These are phyloP conservation scores for Rapana venosa DNA, from an alignment of 2,888 invertebrate genomes.

Conservation along the genomic window DNA sequence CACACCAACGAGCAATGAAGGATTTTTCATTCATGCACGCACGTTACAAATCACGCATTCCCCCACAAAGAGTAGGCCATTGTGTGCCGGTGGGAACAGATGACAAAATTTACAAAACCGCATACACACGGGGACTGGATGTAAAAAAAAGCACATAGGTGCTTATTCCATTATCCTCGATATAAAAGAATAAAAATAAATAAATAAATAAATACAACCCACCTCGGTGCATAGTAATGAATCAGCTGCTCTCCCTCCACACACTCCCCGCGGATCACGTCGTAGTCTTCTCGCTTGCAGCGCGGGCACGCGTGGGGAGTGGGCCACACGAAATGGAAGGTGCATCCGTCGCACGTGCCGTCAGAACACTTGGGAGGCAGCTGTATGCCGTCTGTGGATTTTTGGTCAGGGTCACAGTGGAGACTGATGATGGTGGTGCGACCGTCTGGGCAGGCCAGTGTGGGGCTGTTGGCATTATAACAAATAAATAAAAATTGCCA, in stretches of 20 bases:
- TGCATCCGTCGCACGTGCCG: constrained; percentile 84
- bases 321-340: constrained; percentile 81
- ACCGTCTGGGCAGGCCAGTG: constrained; percentile 80
- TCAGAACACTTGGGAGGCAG: constrained; percentile 81
- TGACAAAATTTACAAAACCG: too few species aligned
- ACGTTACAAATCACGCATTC: too few species aligned
- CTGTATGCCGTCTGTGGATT: constrained; percentile 65
- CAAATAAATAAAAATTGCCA: too few species aligned
- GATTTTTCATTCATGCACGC: too few species aligned
- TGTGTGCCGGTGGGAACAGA: too few species aligned
- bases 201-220: not conserved
- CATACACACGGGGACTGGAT: too few species aligned
- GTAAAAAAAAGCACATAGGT: too few species aligned
- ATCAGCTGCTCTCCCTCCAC: constrained; percentile 80
- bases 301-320: constrained; percentile 81
- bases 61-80: too few species aligned
- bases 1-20: too few species aligned
- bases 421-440: constrained; percentile 81
- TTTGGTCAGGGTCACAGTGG: constrained; percentile 79
- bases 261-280: constrained; percentile 81
- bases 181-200: not conserved
- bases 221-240: constrained; percentile 78
- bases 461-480: constrained; percentile 71
- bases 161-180: too few species aligned
- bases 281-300: constrained; percentile 78